Evolutionary conservation across 2,888 invertebrate genomes (phyloP).

Genomic region (Chrysolina oricalcia): DNA sequence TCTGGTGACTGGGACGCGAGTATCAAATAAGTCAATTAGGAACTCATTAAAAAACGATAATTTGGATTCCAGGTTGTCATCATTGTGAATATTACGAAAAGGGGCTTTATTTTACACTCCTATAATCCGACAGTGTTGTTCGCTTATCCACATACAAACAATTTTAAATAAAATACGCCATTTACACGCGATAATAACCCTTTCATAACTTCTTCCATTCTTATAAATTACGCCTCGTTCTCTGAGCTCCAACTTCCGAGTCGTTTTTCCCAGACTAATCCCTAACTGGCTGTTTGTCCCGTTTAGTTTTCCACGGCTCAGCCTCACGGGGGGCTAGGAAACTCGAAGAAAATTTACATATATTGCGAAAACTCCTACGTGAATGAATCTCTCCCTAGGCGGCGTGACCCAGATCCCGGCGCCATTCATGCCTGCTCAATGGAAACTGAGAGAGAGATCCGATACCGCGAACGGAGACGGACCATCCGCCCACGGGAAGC

Average conservation of each 20-base stretch:
- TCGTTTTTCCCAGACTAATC: not conserved
- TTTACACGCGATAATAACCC: not conserved
- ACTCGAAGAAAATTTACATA: constrained; percentile 21
- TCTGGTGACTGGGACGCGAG: too few relatives aligned
- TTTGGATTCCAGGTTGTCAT: too few relatives aligned
- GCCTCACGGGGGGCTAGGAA: not conserved
- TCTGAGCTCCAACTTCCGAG: not conserved
- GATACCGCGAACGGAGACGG: not conserved
- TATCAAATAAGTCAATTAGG: too few relatives aligned
- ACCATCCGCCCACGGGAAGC: not conserved
- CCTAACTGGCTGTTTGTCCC: not conserved
- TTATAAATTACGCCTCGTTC: not conserved
- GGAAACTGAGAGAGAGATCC: constrained; percentile 51
- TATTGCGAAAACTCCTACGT: constrained; percentile 45
- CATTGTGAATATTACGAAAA: too few relatives aligned
- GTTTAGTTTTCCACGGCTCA: not conserved
- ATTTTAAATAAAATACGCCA: too few relatives aligned
- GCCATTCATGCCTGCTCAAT: constrained; percentile 68
- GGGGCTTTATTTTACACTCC: too few relatives aligned
- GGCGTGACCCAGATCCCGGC: constrained; percentile 63
- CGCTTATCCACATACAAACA: too few relatives aligned
- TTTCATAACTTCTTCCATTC: not conserved
- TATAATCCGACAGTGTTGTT: too few relatives aligned
- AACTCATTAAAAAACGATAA: too few relatives aligned
- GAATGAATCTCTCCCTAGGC: constrained; percentile 58